Evolutionary conservation across 1,140 invertebrate genomes (phyloP).

Genomic region (Diachasmimorpha longicaudata): DNA sequence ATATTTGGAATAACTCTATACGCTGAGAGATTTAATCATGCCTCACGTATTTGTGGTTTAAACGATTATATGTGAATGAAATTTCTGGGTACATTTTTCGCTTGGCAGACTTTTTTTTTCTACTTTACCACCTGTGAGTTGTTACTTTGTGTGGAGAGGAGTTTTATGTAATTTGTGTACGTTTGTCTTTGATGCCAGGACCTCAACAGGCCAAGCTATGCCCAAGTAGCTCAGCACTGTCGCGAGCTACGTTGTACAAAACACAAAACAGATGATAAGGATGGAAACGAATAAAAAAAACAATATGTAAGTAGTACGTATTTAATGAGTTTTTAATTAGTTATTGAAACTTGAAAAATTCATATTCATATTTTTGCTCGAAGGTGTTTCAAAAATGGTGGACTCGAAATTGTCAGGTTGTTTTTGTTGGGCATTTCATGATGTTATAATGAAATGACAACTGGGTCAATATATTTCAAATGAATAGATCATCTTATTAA

Average conservation of each 20-base stretch:
- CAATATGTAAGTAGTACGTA: slow-evolving; percentile 50
- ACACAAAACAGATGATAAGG: slow-evolving; percentile 61
- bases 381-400: neutral
- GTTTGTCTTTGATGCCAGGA: slow-evolving; percentile 49
- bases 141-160: neutral
- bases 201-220: slow-evolving; percentile 77
- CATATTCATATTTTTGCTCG: no score
- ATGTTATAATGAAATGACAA: no score
- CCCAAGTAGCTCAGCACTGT: slow-evolving; percentile 81
- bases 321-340: neutral
- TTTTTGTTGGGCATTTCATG: no score
- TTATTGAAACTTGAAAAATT: no score
- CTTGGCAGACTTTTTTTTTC: neutral
- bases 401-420: no score
- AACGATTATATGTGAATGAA: neutral
- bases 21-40: neutral
- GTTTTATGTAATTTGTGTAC: slow-evolving; percentile 1
- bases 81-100: neutral
- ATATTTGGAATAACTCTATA: neutral
- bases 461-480: no score
- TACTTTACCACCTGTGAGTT: neutral
- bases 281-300: slow-evolving; percentile 57
- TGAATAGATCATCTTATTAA: no score
- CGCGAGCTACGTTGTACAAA: slow-evolving; percentile 66
- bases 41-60: neutral